phyloP scores from a whole-genome alignment of 2,888 invertebrate species.

The Lapara coniferarum region DNA sequence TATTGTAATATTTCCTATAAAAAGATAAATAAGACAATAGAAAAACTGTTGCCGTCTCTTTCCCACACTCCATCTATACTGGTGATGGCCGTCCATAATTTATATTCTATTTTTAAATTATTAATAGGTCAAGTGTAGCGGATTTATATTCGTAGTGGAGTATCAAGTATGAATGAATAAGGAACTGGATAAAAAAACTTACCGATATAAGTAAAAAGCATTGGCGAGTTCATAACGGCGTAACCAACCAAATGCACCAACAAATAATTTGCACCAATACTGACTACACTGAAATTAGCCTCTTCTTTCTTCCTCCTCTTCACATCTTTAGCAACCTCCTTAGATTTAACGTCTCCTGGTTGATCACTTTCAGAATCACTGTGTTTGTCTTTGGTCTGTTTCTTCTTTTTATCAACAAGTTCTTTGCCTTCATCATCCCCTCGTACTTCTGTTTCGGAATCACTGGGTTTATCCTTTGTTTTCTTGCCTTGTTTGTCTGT shows the following conservation, averaged over 20 bases:
- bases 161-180: neutral
- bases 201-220: constrained; percentile 71
- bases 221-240: constrained; percentile 70
- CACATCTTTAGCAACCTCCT: constrained; percentile 34
- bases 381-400: constrained; percentile 32
- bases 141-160: too few species aligned
- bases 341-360: constrained; percentile 44
- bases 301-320: constrained; percentile 32
- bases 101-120: too few species aligned
- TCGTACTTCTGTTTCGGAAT: constrained; percentile 36
- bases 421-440: constrained; percentile 36
- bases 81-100: too few species aligned
- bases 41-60: too few species aligned
- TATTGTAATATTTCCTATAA: neutral
- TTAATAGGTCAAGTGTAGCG: too few species aligned
- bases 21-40: too few species aligned
- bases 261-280: constrained; percentile 80
- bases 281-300: constrained; percentile 66
- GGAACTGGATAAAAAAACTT: constrained; percentile 37
- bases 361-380: constrained; percentile 32
- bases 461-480: constrained; percentile 32
- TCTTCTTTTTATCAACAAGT: constrained; percentile 30
- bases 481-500: constrained; percentile 34
- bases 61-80: too few species aligned
- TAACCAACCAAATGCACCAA: constrained; percentile 82